Percentiles rank a stretch among this genome's conserved stretches.
Evolutionary conservation across 2,888 invertebrate species (phyloP).

Genomic region (Mamestra brassicae): DNA sequence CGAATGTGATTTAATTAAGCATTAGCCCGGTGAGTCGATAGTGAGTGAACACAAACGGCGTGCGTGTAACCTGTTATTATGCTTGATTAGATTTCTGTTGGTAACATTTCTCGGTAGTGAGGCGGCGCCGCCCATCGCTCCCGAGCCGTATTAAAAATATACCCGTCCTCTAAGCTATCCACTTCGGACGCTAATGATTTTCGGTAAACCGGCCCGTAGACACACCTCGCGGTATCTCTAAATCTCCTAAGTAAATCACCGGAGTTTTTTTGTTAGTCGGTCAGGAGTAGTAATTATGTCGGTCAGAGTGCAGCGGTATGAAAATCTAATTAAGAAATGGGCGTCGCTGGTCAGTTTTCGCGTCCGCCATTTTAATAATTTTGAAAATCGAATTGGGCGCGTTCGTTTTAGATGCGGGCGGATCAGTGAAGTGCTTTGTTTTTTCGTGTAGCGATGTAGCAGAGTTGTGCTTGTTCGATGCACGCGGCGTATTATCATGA

Average conservation of each 20-base stretch:
- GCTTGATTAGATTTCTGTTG: slow-evolving; percentile 91
- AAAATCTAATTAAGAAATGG: slow-evolving; percentile 90
- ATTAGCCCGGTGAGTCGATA: slow-evolving; percentile 86
- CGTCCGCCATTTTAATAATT: slow-evolving; percentile 81
- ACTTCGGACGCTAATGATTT: slow-evolving; percentile 89
- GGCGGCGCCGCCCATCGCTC: slow-evolving; percentile 89
- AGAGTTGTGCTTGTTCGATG: slow-evolving; percentile 76
- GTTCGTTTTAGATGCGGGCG: slow-evolving; percentile 64
- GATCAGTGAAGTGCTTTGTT: slow-evolving; percentile 64
- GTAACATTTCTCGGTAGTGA: slow-evolving; percentile 91
- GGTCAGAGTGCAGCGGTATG: slow-evolving; percentile 90
- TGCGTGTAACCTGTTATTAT: slow-evolving; percentile 90
- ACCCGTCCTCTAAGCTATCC: slow-evolving; percentile 88
- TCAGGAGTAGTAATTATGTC: slow-evolving; percentile 89
- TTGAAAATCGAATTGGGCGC: slow-evolving; percentile 72
- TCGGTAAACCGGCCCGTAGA: slow-evolving; percentile 89
- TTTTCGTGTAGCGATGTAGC: slow-evolving; percentile 71
- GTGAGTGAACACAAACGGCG: slow-evolving; percentile 88
- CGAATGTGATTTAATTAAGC: slow-evolving; percentile 90
- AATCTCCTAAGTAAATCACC: slow-evolving; percentile 90
- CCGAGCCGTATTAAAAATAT: slow-evolving; percentile 89
- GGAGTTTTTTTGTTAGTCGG: slow-evolving; percentile 85
- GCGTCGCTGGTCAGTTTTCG: slow-evolving; percentile 82
- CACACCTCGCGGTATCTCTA: slow-evolving; percentile 87
- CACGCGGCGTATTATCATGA: slow-evolving; percentile 84